Evolutionary conservation across 2,797 vertebrate species (phyloP).

Genomic region (Denticeps clupeoides): DNA sequence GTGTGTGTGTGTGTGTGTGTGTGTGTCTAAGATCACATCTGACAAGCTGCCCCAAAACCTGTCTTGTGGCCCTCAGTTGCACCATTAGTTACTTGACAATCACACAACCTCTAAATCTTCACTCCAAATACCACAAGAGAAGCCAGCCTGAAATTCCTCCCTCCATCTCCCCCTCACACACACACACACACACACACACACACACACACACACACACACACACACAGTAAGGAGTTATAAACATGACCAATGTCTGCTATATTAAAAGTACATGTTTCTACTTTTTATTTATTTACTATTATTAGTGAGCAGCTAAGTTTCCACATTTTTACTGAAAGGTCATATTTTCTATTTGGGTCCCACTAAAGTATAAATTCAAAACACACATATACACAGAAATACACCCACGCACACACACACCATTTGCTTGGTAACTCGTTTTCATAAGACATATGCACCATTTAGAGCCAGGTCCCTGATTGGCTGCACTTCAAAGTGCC

Average conservation of each 20-base stretch:
- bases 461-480: slow-evolving; percentile 27
- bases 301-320: too few species aligned
- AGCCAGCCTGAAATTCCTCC: slow-evolving; percentile 60
- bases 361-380: too few species aligned
- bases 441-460: slow-evolving; percentile 34
- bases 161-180: slow-evolving; percentile 44
- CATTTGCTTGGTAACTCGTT: slow-evolving; percentile 14
- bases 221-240: too few species aligned
- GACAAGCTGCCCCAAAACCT: too few species aligned
- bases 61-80: slow-evolving; percentile 62
- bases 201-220: background rate
- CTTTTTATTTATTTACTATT: too few species aligned
- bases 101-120: slow-evolving; percentile 60
- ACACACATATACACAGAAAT: too few species aligned
- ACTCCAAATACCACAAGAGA: slow-evolving; percentile 46
- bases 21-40: slow-evolving; percentile 20
- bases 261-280: too few species aligned
- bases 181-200: background rate
- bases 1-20: slow-evolving; percentile 14
- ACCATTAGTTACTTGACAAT: slow-evolving; percentile 38
- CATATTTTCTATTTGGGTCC: too few species aligned
- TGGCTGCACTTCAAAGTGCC: slow-evolving; percentile 28
- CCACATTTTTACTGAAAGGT: too few species aligned
- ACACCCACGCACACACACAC: background rate
- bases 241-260: too few species aligned